Conservation (phyloP, 2,888 invertebrate species). For the Luperina nickerlii region DNA sequence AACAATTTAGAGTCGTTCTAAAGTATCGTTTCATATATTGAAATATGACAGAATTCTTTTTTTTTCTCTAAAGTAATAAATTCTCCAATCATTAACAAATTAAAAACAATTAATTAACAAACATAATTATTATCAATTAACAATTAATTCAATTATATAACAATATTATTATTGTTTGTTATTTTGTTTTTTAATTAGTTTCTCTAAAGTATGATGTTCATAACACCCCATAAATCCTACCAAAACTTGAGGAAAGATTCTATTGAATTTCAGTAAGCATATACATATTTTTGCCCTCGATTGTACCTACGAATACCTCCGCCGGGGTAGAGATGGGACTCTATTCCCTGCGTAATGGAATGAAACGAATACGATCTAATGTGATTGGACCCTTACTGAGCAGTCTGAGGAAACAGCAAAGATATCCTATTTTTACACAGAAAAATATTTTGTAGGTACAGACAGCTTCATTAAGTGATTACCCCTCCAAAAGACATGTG, state of each 20-base stretch:
- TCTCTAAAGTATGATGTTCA: not conserved
- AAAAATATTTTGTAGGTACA: not conserved
- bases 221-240: not conserved
- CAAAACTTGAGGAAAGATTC: not conserved
- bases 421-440: not conserved
- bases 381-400: conserved; percentile 50
- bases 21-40: not conserved
- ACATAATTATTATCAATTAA: too few species aligned
- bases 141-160: too few species aligned
- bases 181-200: too few species aligned
- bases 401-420: conserved; percentile 8
- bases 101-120: too few species aligned
- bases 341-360: conserved; percentile 53
- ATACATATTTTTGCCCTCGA: not conserved
- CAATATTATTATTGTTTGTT: too few species aligned
- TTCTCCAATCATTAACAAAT: too few species aligned
- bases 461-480: too few species aligned
- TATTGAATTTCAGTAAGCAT: not conserved
- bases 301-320: conserved; percentile 19
- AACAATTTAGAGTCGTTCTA: not conserved
- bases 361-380: conserved; percentile 56
- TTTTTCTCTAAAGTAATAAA: too few species aligned
- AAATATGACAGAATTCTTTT: not conserved
- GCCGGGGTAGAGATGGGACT: conserved; percentile 4
- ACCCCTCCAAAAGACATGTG: too few species aligned